Percentiles rank a stretch among this genome's conserved stretches.
These are phyloP conservation scores for Leptarthrus brevirostris DNA, from an alignment of 2,888 invertebrate genomes.

Conservation along the genomic window DNA sequence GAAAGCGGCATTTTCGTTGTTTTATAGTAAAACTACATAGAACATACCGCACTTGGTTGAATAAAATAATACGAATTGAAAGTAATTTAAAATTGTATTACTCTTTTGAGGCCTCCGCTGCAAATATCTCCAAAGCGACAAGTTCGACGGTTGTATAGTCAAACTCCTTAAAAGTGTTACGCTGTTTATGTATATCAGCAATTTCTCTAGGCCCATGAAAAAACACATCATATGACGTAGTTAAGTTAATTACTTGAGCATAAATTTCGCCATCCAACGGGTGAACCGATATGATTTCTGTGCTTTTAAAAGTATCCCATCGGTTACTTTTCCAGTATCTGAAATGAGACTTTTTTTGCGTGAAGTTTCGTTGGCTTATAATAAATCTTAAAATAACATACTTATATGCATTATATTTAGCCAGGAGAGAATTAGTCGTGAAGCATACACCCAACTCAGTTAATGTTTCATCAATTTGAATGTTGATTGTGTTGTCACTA, in stretches of 20 bases:
- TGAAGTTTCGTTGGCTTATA: too few species aligned
- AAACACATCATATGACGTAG: conserved; percentile 75
- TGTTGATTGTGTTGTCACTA: conserved; percentile 68
- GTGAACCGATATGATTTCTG: conserved; percentile 71
- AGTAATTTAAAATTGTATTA: conserved; percentile 57
- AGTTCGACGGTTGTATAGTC: conserved; percentile 73
- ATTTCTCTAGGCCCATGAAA: conserved; percentile 77
- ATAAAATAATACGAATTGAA: too few species aligned
- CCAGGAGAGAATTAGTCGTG: conserved; percentile 75
- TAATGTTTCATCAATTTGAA: conserved; percentile 68
- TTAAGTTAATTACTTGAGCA: conserved; percentile 77
- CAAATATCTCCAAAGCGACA: conserved; percentile 72
- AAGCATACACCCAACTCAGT: conserved; percentile 80
- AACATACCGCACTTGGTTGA: background rate
- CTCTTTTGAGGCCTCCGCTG: conserved; percentile 71
- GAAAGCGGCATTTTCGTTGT: conserved; percentile 77
- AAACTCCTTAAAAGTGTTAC: conserved; percentile 68
- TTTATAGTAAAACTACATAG: conserved; percentile 70
- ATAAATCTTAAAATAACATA: conserved; percentile 56
- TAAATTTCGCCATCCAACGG: conserved; percentile 82
- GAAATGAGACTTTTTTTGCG: too few species aligned
- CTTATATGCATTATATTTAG: conserved; percentile 67
- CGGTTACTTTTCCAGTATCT: conserved; percentile 72
- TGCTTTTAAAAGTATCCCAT: conserved; percentile 69
- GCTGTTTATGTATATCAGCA: conserved; percentile 74